Base-by-base conservation (phyloP, 2,888 invertebrate genomes). In the Temnothorax unifasciatus region DNA sequence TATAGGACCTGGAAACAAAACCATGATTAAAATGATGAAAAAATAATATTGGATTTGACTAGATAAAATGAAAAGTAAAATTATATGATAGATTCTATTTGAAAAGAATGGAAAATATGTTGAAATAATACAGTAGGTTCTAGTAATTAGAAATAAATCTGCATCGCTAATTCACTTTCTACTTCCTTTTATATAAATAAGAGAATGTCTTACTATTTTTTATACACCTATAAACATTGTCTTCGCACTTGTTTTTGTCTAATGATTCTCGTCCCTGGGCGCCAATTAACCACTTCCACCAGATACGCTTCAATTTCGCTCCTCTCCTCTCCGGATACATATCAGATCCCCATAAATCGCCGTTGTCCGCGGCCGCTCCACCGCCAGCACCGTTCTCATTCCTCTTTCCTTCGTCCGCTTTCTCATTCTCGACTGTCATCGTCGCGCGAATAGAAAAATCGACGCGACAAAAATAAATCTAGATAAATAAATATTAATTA, bases 241-340 rank as follows among this genome's bases (percentile, higher is more conserved):
- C 95, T 95, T 98, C 98, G 93, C 98, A 99, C 94, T 97, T 97
- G 0, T 97, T 95, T 95, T 97, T 97, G 50, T 97, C 96, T 18
- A 97, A 95, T 76, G 95, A 96, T 93, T 98, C 97, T 87, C 96
- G 96, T 50, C 97, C 97, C 94, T 97, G 97, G 66, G 96, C 95
- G 5, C 97, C 96, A 18, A 97, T 93, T 0, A 97, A 90, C 61
- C 96, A 94, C 83, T 96, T 96, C 2, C 95, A 93, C 94, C 96
- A 95, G 91, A 95, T 96, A 0, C 96, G 95, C 86, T 96, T 95
- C 90, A 95, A 96, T 52, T 96, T 95, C 34, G 93, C 95, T 0
- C 97, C 97, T 91, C 96, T 96, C 90, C 98, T 96, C 94, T 98
- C 98, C 0, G 98, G 98, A 93, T 98, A 98, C 85, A 98, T 95